A percentile compares a stretch with the other conserved stretches of the same genome.
Conservation (phyloP, 2,113 vertebrate species). For the Picathartes gymnocephalus region DNA sequence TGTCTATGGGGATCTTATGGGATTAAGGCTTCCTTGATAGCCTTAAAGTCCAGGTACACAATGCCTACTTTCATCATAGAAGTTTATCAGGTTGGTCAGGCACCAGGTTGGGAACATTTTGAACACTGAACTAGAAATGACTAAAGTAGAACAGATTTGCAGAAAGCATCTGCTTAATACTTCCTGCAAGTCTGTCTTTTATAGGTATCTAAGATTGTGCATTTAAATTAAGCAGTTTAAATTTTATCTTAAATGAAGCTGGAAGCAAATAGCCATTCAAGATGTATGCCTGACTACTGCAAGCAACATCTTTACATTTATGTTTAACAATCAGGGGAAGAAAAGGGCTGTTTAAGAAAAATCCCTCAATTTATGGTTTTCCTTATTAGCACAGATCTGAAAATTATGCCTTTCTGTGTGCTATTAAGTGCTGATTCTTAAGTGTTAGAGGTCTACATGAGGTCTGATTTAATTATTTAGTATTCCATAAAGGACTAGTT, state of each 20-base stretch:
- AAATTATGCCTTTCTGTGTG: conserved; percentile 11
- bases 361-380: background rate
- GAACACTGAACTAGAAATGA: background rate
- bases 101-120: background rate
- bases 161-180: background rate
- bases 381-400: conserved; percentile 21
- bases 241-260: conserved; percentile 27
- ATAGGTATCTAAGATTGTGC: background rate
- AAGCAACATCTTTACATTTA: conserved; percentile 20
- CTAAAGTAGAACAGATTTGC: background rate
- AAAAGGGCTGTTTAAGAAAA: conserved; percentile 43
- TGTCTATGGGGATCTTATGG: background rate
- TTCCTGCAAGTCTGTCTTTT: background rate
- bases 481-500: background rate
- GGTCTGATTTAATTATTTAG: conserved; percentile 51
- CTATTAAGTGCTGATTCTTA: conserved; percentile 19
- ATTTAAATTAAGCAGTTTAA: conserved; percentile 19
- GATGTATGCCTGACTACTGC: background rate
- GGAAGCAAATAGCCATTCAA: conserved; percentile 28
- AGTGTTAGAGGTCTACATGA: conserved; percentile 12
- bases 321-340: background rate
- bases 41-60: background rate
- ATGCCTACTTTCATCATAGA: background rate
- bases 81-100: background rate
- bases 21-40: background rate